Evolutionary conservation across 2,888 invertebrate genomes (phyloP).

Genomic region (Diloba caeruleocephala): DNA sequence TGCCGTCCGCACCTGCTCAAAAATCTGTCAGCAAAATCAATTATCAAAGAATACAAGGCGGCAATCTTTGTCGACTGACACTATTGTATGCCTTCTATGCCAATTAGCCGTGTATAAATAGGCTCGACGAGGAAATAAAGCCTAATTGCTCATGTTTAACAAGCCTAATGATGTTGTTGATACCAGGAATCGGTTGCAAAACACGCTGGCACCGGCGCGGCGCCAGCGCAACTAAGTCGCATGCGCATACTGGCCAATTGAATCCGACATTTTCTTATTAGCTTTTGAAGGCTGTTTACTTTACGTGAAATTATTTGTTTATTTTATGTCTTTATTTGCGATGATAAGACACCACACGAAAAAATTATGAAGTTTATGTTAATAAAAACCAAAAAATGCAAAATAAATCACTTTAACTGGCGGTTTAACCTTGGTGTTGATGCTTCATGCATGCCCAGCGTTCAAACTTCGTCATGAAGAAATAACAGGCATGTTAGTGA

Average conservation of each 20-base stretch:
- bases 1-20: too few species aligned
- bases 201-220: conserved; percentile 31
- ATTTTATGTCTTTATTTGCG: conserved; percentile 8
- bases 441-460: too few species aligned
- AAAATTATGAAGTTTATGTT: too few species aligned
- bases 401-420: too few species aligned
- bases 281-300: conserved; percentile 18
- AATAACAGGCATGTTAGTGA: too few species aligned
- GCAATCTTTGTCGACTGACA: background rate
- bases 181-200: conserved; percentile 36
- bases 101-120: conserved; percentile 15
- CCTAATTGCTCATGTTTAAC: conserved; percentile 44
- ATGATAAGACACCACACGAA: background rate
- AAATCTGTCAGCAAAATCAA: conserved; percentile 2
- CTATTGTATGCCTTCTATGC: conserved; percentile 12
- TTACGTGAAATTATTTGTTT: conserved; percentile 10
- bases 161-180: conserved; percentile 41
- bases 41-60: background rate
- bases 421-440: too few species aligned
- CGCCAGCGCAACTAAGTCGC: conserved; percentile 28
- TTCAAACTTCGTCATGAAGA: too few species aligned
- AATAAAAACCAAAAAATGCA: too few species aligned
- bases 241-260: conserved; percentile 23
- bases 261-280: conserved; percentile 35
- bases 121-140: conserved; percentile 31